Percentiles rank a stretch among this genome's conserved stretches.
Conservation (phyloP, 2,113 vertebrate genomes). For the Amblyornis subalaris region DNA sequence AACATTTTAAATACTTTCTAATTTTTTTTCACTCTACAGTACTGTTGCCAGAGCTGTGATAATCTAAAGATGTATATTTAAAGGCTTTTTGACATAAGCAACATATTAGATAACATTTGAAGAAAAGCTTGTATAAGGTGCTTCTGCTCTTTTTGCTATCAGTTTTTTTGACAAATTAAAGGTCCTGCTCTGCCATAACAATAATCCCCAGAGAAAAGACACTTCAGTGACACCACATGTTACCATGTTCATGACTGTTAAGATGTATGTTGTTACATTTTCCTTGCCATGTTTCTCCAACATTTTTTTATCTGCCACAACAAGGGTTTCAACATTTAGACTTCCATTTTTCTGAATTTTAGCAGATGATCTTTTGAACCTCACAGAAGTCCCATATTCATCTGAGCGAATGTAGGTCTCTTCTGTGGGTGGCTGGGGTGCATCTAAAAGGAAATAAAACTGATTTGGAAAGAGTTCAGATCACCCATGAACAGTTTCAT, state of each 20-base stretch:
- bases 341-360: slow-evolving; percentile 80
- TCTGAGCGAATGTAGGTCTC: slow-evolving; percentile 79
- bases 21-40: neutral
- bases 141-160: neutral
- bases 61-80: neutral
- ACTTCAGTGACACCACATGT: neutral
- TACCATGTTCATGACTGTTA: slow-evolving; percentile 99
- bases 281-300: slow-evolving; percentile 92
- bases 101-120: neutral
- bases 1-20: neutral
- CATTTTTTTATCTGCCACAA: slow-evolving; percentile 97
- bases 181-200: neutral
- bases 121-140: neutral
- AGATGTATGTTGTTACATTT: slow-evolving; percentile 92
- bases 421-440: slow-evolving; percentile 81
- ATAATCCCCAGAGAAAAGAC: neutral
- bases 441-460: slow-evolving; percentile 74
- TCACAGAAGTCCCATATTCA: slow-evolving; percentile 75
- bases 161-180: neutral
- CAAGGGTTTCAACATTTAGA: slow-evolving; percentile 93
- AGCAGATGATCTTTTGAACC: slow-evolving; percentile 84
- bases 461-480: slow-evolving; percentile 62
- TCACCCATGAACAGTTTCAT: neutral
- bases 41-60: neutral
- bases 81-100: neutral